phyloP scores from a whole-genome alignment of 2,113 vertebrate genomes.

The Mixornis gularis region DNA sequence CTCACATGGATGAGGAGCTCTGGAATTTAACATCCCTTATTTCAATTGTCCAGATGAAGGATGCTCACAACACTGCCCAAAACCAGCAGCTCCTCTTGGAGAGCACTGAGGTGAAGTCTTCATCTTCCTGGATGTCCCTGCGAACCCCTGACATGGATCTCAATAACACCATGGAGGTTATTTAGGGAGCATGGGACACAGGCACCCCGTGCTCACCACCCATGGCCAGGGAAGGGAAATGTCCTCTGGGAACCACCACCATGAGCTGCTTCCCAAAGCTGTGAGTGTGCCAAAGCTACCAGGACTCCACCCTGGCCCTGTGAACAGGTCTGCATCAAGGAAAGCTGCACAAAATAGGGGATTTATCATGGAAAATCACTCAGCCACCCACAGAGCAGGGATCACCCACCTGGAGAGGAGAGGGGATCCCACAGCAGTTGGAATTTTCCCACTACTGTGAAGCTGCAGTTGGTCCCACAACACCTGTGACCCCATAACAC shows the following conservation, averaged over 20 bases:
- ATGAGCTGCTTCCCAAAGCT: not conserved
- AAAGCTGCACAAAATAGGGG: not conserved
- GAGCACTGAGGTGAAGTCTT: not conserved
- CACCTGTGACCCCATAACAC: not conserved
- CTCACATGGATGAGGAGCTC: not conserved
- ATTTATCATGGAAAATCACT: not conserved
- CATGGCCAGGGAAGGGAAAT: not conserved
- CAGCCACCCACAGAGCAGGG: not conserved
- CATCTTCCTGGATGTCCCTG: not conserved
- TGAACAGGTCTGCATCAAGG: not conserved
- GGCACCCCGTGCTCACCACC: rapidly evolving
- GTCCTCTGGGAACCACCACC: not conserved
- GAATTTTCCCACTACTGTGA: not conserved
- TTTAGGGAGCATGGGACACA: rapidly evolving
- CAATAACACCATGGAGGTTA: not conserved
- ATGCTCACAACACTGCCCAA: not conserved
- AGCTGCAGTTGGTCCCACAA: not conserved
- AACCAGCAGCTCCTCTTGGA: not conserved
- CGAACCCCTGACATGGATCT: not conserved
- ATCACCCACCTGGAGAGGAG: not conserved
- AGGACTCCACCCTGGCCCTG: not conserved
- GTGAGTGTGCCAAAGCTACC: not conserved
- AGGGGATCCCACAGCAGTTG: not conserved
- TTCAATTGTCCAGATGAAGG: not conserved
- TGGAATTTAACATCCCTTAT: not conserved